A percentile compares a stretch with the other conserved stretches of the same genome.
Evolutionary conservation across 2,888 invertebrate species (phyloP).

Genomic region (Drosophila nigricruria): DNA sequence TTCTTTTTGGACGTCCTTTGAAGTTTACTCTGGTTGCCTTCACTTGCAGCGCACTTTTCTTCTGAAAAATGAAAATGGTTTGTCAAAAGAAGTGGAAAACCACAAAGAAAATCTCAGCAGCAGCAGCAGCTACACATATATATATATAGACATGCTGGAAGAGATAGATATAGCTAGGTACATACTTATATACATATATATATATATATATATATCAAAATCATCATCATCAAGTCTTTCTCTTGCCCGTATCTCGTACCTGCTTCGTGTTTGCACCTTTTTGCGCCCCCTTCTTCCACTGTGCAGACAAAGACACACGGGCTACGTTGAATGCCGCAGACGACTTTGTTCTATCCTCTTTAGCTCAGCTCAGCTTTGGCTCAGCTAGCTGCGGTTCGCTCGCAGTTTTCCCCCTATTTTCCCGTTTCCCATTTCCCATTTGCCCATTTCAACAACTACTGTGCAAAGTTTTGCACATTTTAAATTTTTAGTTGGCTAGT

Average conservation of each 20-base stretch:
- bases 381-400: constrained; percentile 71
- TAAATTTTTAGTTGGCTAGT: constrained; percentile 65
- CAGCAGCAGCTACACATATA: constrained; percentile 21
- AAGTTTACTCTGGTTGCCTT: constrained; percentile 21
- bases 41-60: constrained; percentile 43
- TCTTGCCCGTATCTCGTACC: constrained; percentile 63
- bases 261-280: constrained; percentile 65
- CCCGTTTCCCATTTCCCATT: constrained; percentile 36
- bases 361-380: constrained; percentile 41
- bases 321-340: constrained; percentile 49
- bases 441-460: constrained; percentile 43
- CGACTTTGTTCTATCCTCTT: constrained; percentile 59
- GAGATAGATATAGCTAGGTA: background rate
- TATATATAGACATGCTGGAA: background rate
- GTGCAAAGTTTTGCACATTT: constrained; percentile 71
- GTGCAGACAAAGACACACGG: constrained; percentile 43
- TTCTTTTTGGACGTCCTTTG: constrained; percentile 31
- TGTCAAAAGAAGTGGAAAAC: constrained; percentile 82
- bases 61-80: constrained; percentile 53
- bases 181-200: constrained; percentile 49
- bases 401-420: constrained; percentile 29
- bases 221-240: constrained; percentile 54
- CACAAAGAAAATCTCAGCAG: constrained; percentile 82
- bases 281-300: constrained; percentile 20
- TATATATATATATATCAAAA: constrained; percentile 57